A percentile compares a stretch with the other conserved stretches of the same genome.
Conservation (phyloP, 2,113 vertebrate genomes). For the Rhea pennata region DNA sequence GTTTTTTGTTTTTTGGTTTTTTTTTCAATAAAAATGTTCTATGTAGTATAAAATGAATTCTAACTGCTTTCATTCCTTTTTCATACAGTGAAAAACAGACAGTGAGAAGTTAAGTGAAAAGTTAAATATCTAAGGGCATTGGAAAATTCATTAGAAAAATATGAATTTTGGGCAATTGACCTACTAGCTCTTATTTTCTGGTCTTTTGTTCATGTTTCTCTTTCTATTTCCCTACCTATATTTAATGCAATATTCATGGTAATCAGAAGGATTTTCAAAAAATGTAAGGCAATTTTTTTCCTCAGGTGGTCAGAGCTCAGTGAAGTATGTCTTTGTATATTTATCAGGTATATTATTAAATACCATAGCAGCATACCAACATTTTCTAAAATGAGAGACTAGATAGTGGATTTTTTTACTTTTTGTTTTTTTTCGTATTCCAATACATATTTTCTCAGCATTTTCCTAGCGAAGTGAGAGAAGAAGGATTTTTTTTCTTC, state of each 20-base stretch:
- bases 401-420: neutral
- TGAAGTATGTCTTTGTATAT: neutral
- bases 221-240: neutral
- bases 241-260: neutral
- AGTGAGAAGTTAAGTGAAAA: neutral
- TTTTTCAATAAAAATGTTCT: neutral
- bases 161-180: neutral
- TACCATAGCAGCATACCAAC: neutral
- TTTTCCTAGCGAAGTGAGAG: neutral
- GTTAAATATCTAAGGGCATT: neutral
- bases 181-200: neutral
- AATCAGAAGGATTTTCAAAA: neutral
- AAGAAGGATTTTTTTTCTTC: neutral
- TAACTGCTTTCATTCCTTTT: neutral
- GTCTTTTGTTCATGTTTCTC: neutral
- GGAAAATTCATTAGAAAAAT: neutral
- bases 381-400: neutral
- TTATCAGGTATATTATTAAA: neutral
- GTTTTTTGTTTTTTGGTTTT: neutral
- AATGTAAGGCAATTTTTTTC: rapidly evolving
- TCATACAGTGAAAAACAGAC: neutral
- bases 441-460: neutral
- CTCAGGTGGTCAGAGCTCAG: neutral
- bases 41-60: neutral
- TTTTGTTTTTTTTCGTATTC: neutral